Percentiles rank a stretch among this genome's conserved stretches.
These are phyloP conservation scores for Pterostichus madidus DNA, from an alignment of 2,888 invertebrate genomes.

Conservation along the genomic window DNA sequence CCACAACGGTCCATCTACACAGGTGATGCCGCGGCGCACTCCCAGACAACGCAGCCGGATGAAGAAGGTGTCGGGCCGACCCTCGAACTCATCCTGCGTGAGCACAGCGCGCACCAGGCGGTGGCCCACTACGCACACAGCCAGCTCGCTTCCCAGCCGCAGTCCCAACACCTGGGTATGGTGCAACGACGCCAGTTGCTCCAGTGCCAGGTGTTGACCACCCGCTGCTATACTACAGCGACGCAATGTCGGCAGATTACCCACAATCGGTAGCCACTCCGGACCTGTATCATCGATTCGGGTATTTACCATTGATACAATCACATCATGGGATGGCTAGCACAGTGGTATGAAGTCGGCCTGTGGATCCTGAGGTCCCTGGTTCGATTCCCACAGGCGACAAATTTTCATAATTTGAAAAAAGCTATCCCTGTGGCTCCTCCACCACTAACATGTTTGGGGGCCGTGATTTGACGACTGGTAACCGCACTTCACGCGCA, in stretches of 20 bases:
- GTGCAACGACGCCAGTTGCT: conserved; percentile 77
- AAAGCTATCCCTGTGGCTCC: too few relatives aligned
- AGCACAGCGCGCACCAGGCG: conserved; percentile 79
- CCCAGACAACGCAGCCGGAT: conserved; percentile 83
- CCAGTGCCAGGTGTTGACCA: conserved; percentile 79
- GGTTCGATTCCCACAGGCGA: too few relatives aligned
- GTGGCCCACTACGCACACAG: conserved; percentile 80
- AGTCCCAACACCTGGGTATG: conserved; percentile 80
- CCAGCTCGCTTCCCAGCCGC: conserved; percentile 79
- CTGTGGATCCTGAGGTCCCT: too few relatives aligned
- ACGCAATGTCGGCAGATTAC: conserved; percentile 75
- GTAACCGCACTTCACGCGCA: too few relatives aligned
- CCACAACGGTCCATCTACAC: conserved; percentile 85
- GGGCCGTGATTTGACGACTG: too few relatives aligned
- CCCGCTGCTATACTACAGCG: conserved; percentile 74
- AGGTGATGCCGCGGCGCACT: conserved; percentile 82
- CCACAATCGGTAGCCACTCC: conserved; percentile 76
- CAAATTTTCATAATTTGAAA: too few relatives aligned
- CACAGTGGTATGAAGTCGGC: too few relatives aligned
- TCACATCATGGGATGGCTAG: too few relatives aligned
- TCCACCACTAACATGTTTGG: too few relatives aligned
- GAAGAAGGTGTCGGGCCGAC: conserved; percentile 84
- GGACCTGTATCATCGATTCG: conserved; percentile 74
- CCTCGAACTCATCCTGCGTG: conserved; percentile 81
- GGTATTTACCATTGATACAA: too few relatives aligned